Conservation (phyloP, 2,797 vertebrate genomes). For the Kryptopterus vitreolus region DNA sequence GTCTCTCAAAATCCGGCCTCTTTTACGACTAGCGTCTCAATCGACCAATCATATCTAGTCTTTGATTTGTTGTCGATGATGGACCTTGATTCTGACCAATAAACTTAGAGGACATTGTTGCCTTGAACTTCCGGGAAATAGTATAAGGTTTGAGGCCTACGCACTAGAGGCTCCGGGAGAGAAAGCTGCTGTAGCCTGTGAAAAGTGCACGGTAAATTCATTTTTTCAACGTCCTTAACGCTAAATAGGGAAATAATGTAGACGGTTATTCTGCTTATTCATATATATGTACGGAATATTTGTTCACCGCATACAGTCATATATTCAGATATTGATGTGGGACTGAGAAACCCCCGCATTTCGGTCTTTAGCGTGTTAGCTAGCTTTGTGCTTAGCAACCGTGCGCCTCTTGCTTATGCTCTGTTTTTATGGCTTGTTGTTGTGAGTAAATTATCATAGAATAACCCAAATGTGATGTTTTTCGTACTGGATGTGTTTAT, state of each 20-base stretch:
- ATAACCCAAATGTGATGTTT: not conserved
- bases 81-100: conserved; percentile 48
- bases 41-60: conserved; percentile 23
- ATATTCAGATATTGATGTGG: not conserved
- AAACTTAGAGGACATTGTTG: not conserved
- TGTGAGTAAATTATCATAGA: no score
- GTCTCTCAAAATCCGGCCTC: not conserved
- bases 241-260: not conserved
- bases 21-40: conserved; percentile 23
- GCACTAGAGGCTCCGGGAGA: conserved; percentile 14
- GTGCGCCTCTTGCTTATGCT: not conserved
- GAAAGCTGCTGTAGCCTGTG: conserved; percentile 17
- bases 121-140: conserved; percentile 43
- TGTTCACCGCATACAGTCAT: not conserved
- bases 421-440: not conserved
- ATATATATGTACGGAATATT: no score
- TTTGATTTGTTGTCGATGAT: not conserved
- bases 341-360: not conserved
- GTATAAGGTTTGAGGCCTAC: conserved; percentile 42
- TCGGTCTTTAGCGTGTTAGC: not conserved
- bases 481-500: not conserved
- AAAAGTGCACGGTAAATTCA: conserved; percentile 43
- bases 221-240: not conserved
- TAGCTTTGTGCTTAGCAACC: conserved; percentile 21
- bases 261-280: not conserved